Evolutionary conservation across 2,888 invertebrate genomes (phyloP).

Genomic region (Stegophylla sp.): DNA sequence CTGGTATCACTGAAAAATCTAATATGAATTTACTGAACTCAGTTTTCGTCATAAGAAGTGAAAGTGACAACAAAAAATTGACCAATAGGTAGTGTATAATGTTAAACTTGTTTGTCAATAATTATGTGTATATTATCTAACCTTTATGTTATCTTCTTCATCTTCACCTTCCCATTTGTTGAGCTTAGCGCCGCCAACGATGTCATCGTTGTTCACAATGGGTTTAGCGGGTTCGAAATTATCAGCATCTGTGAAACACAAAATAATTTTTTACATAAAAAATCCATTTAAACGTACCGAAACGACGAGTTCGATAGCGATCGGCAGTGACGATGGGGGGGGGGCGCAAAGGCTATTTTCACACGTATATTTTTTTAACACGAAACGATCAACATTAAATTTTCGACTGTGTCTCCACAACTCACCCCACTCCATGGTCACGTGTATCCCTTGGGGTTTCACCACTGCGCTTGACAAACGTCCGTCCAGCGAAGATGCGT

Average conservation of each 20-base stretch:
- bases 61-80: too few species aligned
- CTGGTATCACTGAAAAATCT: too few species aligned
- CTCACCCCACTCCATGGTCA: conserved; percentile 60
- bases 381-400: too few species aligned
- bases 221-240: conserved; percentile 57
- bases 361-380: background rate
- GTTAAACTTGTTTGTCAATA: too few species aligned
- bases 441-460: conserved; percentile 28
- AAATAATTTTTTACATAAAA: background rate
- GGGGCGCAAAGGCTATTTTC: too few species aligned
- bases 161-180: conserved; percentile 82
- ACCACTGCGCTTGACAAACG: background rate
- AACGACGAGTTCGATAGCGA: too few species aligned
- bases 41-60: too few species aligned
- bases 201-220: background rate
- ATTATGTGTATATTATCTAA: conserved; percentile 64
- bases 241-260: conserved; percentile 57
- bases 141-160: conserved; percentile 86
- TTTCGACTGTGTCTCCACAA: background rate
- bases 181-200: conserved; percentile 46
- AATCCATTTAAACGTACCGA: background rate
- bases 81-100: background rate
- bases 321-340: too few species aligned
- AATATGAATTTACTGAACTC: too few species aligned
- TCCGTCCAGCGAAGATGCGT: background rate